Evolutionary conservation across 23 tunicate genomes (phyloP), one percentile per base, ranked within the genome.

Genomic region (Phallusia fumigata): DNA sequence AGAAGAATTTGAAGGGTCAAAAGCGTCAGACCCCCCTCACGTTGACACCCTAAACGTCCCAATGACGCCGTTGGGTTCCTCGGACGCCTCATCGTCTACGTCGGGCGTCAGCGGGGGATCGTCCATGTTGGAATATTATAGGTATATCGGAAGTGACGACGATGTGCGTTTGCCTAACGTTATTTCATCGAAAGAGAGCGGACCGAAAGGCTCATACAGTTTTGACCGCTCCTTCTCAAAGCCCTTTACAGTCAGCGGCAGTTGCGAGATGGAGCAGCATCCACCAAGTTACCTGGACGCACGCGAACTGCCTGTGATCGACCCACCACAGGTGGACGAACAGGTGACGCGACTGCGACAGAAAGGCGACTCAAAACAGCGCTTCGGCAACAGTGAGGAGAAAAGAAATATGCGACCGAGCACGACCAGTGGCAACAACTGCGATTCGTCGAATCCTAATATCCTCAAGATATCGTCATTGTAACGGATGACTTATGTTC

Each of bases 71-170:
- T 52, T 80, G 50, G 73, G 84, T 19, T 85, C 89, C 1, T 86
- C 90, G 22, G 90, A 86, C 53, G 90, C 84, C 12, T 86, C 90
- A 24, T 80, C 84, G 32, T 86, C 84, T 1, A 52, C 84, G 74
- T 86, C 90, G 1, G 84, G 90, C n/a, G 84, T 80, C 1, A 86
- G 84, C 53, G 90, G 80, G 32, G 80, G 40, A 0, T 80, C 79
- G 0, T 83, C 86, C 19, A 53, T 77, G 26, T 26, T 50, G 65
- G 90, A 80, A 32, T 52, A 80, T 80, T 80, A 36, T 52, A 33
- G 51, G 24, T 73, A 52, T 52, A 40, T 36, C 24, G 75, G 80
- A 36, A 85, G 89, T 69, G 90, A 80, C 53, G 90, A 74, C 58
- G 84, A 86, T 32, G 80, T 32, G 31, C 76, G 77, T 10, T 8